These are phyloP conservation scores for Zaprionus lineosus DNA, from an alignment of 2,888 invertebrate species.

Conservation along the genomic window DNA sequence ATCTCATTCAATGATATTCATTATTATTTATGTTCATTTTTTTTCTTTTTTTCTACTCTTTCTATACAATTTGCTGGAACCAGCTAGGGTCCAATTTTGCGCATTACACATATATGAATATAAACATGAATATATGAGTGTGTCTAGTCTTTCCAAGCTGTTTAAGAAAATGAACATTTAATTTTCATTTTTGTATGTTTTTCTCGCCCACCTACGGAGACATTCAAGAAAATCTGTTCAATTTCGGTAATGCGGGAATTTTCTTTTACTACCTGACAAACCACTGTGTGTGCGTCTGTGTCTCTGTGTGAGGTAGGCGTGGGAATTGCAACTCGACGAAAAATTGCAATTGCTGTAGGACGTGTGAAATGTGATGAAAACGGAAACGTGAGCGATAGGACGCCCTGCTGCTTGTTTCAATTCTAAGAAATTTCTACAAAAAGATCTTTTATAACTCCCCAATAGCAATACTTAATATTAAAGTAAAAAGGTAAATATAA, in stretches of 20 bases:
- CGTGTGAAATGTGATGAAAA: constrained; percentile 69
- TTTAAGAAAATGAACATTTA: constrained; percentile 41
- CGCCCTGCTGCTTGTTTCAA: constrained; percentile 19
- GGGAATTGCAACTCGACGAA: constrained; percentile 56
- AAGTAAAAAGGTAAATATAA: constrained; percentile 2
- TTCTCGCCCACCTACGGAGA: constrained; percentile 63
- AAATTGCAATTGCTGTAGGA: constrained; percentile 65
- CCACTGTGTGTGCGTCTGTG: not conserved
- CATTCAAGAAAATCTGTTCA: constrained; percentile 50
- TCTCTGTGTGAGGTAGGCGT: constrained; percentile 50
- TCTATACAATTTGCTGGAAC: constrained; percentile 29
- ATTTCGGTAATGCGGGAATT: constrained; percentile 49
- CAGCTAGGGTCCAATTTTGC: constrained; percentile 68
- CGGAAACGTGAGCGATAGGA: constrained; percentile 55
- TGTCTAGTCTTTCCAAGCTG: constrained; percentile 41
- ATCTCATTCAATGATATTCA: constrained; percentile 29
- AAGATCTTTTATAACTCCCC: constrained; percentile 22
- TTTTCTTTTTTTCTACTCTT: constrained; percentile 21
- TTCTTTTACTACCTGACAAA: constrained; percentile 49
- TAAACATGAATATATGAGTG: constrained; percentile 8
- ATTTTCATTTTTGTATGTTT: constrained; percentile 18
- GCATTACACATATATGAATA: constrained; percentile 29
- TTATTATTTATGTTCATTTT: constrained; percentile 37
- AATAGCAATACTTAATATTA: constrained; percentile 21
- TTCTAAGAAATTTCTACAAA: constrained; percentile 36